Base-by-base conservation (phyloP, 2,797 vertebrate species). In the Oophaga sylvatica region DNA sequence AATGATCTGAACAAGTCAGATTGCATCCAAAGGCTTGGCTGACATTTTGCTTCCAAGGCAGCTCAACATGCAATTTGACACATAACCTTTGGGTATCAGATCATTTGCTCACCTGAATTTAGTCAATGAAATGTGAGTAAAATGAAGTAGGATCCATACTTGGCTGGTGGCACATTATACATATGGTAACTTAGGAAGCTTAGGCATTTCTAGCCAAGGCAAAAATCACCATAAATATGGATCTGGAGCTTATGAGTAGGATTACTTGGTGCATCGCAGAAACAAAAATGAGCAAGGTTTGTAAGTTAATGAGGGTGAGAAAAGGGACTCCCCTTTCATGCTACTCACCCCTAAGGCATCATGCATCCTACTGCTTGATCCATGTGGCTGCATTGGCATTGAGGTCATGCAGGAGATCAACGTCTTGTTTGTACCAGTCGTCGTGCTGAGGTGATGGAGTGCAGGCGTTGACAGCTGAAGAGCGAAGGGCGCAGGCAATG, bases 321-420 rank as follows among this genome's bases (percentile, higher is more conserved):
- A 89, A 89, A 81, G 75, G 87, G 87, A 65, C 41, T 63, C 83
- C 88, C 88, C 84, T 86, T 86, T 83, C 88, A 89, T 89, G 84
- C 80, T 91, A 91, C 91, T 91, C 88, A 90, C 91, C 91, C 89
- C 85, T 89, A 90, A 90, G 86, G 85, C 87, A 86, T 89, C 90
- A 90, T 90, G 90, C 88, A 88, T 94, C 90, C 94, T 97, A 96
- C 90, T 95, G 96, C 96, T 96, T 95, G 95, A 96, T 97, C 97
- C 96, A 97, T 94, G 96, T 95, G 57, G 96, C 96, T 89, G 96
- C 95, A 95, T 96, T 96, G 96, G 96, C 96, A 96, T 96, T 97
- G 95, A 97, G 95, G 94, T 97, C 96, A 94, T 96, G 95, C 95
- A 96, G 96, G 95, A 96, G 94, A 93, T 95, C 95, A 93, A 94